A percentile compares a stretch with the other conserved stretches of the same genome.
These are phyloP conservation scores for Trypoxylon attenuatum DNA, from an alignment of 2,888 invertebrate species.

Conservation along the genomic window DNA sequence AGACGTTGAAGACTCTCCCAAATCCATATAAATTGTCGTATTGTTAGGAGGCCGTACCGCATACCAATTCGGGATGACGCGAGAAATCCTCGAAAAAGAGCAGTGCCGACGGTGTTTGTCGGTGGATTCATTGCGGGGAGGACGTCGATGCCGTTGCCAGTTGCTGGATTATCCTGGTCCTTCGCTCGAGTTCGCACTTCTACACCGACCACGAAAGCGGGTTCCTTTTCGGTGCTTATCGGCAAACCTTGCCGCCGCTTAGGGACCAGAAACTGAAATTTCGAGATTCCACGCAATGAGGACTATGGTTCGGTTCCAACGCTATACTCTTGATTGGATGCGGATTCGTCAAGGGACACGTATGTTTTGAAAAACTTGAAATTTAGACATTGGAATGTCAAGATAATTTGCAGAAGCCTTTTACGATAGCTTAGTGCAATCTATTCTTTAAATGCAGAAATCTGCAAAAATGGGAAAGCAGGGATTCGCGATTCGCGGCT, in stretches of 20 bases:
- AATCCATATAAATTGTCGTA: constrained; percentile 73
- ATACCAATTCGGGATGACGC: constrained; percentile 67
- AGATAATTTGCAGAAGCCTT: no score
- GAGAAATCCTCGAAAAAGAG: constrained; percentile 58
- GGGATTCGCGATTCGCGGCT: constrained; percentile 25
- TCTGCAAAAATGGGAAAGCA: constrained; percentile 40
- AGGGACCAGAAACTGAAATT: no score
- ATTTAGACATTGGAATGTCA: no score
- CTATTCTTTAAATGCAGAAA: no score
- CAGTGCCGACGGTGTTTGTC: constrained; percentile 44
- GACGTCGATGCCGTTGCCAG: constrained; percentile 20
- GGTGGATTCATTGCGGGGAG: constrained; percentile 2
- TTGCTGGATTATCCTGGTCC: constrained; percentile 36
- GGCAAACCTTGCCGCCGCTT: neutral
- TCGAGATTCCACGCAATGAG: no score
- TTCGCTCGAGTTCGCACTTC: constrained; percentile 4
- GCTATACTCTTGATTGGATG: no score
- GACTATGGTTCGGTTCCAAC: no score
- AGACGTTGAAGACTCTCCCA: constrained; percentile 66
- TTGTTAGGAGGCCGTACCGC: constrained; percentile 65
- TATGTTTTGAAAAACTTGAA: no score
- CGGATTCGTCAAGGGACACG: no score
- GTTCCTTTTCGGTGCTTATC: neutral
- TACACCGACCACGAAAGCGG: neutral
- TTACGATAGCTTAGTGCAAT: no score